Conservation (phyloP, 2,888 invertebrate species). For the Callyntrura guangdongensis region DNA sequence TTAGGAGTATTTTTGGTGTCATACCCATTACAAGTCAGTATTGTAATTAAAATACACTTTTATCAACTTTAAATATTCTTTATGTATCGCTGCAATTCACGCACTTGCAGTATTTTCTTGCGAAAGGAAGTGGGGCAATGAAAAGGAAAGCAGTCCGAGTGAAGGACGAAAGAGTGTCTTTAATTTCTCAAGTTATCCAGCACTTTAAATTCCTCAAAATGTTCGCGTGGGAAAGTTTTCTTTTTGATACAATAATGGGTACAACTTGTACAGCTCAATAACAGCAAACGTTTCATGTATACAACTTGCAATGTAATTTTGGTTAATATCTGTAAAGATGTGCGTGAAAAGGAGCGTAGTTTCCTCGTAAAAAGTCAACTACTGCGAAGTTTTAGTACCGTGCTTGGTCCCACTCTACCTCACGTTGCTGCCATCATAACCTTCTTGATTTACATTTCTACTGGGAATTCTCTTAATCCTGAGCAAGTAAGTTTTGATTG, state of each 20-base stretch:
- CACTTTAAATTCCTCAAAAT: constrained; percentile 89
- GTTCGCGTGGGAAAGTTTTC: constrained; percentile 89
- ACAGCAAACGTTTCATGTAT: not conserved
- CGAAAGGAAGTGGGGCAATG: constrained; percentile 86
- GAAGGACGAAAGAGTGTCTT: constrained; percentile 87
- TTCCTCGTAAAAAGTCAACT: constrained; percentile 88
- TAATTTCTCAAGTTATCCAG: constrained; percentile 88
- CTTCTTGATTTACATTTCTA: constrained; percentile 88
- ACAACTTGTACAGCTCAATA: not conserved
- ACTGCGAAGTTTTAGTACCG: constrained; percentile 88
- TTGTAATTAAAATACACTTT: too few species aligned
- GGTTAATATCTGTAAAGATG: constrained; percentile 86
- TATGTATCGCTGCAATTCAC: too few species aligned
- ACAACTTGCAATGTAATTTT: constrained; percentile 7
- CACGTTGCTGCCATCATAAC: constrained; percentile 88
- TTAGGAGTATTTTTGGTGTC: constrained; percentile 87
- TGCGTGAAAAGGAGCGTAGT: constrained; percentile 87
- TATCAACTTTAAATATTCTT: too few species aligned
- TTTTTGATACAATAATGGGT: constrained; percentile 87
- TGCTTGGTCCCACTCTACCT: constrained; percentile 89
- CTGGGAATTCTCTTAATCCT: constrained; percentile 88
- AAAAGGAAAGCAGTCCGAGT: constrained; percentile 85
- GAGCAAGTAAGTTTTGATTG: constrained; percentile 88
- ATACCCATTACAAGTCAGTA: constrained; percentile 88
- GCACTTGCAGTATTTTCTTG: constrained; percentile 86